These are phyloP conservation scores for Laticauda laticaudata DNA, from an alignment of 2,113 vertebrate species.

Conservation along the genomic window DNA sequence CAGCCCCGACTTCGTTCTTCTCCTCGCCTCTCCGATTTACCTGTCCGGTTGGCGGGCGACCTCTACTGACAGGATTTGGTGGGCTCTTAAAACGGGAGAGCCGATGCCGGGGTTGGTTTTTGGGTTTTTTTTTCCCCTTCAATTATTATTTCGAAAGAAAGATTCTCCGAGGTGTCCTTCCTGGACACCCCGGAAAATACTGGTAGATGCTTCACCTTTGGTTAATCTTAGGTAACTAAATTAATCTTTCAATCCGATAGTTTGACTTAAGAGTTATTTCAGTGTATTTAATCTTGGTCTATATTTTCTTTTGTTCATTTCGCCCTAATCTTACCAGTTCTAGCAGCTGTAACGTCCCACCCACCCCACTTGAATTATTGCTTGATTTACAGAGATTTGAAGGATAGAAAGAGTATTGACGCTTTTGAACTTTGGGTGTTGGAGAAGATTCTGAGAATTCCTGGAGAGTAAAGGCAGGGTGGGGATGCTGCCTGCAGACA, in stretches of 20 bases:
- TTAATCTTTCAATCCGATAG: neutral
- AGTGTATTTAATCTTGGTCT: neutral
- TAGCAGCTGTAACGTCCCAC: neutral
- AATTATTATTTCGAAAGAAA: neutral
- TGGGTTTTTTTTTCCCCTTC: neutral
- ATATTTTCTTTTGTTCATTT: neutral
- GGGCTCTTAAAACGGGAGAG: neutral
- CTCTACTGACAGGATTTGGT: neutral
- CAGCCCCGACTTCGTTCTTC: too few species aligned
- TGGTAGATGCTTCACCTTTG: neutral
- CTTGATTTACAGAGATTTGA: neutral
- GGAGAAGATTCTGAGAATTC: neutral
- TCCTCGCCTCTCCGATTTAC: neutral
- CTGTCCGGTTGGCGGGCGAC: neutral
- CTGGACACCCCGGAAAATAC: too few species aligned
- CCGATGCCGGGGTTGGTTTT: too few species aligned
- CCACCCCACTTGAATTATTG: neutral
- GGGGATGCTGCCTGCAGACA: neutral
- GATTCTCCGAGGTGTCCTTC: neutral
- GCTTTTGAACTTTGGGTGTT: neutral
- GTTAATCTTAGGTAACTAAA: neutral
- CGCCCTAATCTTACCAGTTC: neutral
- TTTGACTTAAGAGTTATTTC: neutral
- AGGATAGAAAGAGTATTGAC: neutral
- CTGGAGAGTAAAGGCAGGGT: neutral